A percentile compares a stretch with the other conserved stretches of the same genome.
phyloP scores from a whole-genome alignment of 2,797 vertebrate genomes.

The Toxotes lorentzi region DNA sequence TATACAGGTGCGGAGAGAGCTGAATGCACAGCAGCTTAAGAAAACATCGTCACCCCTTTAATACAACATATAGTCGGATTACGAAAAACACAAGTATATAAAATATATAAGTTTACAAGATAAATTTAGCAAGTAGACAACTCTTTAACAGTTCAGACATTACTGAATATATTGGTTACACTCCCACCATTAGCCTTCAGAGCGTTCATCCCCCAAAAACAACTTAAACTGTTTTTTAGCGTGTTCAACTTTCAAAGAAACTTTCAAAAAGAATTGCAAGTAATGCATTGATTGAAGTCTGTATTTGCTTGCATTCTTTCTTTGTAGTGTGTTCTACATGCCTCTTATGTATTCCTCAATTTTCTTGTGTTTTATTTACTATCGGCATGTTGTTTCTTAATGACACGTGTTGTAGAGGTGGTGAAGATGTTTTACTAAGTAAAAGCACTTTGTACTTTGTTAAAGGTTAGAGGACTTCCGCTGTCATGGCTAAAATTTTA shows the following conservation, averaged over 20 bases:
- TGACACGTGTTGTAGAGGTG: background rate
- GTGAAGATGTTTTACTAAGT: background rate
- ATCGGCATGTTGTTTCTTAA: background rate
- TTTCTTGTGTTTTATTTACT: background rate
- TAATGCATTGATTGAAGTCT: background rate
- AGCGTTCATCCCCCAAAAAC: background rate
- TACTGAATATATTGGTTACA: no score
- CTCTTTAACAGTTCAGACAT: background rate
- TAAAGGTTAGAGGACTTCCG: no score
- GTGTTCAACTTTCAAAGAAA: background rate
- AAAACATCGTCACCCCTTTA: slow-evolving; percentile 17
- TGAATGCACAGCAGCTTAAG: background rate
- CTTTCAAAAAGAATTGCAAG: background rate
- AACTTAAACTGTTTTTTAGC: background rate
- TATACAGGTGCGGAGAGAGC: background rate
- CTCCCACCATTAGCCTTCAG: background rate
- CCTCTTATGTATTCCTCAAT: background rate
- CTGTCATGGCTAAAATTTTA: background rate
- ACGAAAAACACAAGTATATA: background rate
- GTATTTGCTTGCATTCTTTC: background rate
- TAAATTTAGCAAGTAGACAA: background rate
- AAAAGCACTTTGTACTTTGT: no score
- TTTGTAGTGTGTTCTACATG: no score
- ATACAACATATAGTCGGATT: background rate
- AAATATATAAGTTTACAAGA: background rate